These are phyloP conservation scores for Dasypogon diadema DNA, from an alignment of 2,888 invertebrate genomes.

Conservation along the genomic window DNA sequence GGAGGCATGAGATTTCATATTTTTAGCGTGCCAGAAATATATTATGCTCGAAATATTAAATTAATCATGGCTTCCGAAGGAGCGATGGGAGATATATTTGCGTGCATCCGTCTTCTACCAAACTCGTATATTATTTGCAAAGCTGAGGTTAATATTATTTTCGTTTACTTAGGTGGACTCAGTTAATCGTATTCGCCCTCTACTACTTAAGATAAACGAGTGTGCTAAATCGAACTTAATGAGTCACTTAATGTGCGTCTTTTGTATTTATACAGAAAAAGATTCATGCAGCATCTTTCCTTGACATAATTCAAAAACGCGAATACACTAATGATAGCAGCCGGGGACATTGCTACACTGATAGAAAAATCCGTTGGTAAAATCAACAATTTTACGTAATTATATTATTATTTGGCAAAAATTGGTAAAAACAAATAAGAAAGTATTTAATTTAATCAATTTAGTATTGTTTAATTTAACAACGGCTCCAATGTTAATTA, in stretches of 20 bases:
- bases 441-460: too few species aligned
- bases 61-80: slow-evolving; percentile 33
- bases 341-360: too few species aligned
- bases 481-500: too few species aligned
- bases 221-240: slow-evolving; percentile 36
- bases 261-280: background rate
- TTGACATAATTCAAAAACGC: slow-evolving; percentile 26
- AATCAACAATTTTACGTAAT: too few species aligned
- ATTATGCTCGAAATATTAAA: slow-evolving; percentile 13
- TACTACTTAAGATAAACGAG: background rate
- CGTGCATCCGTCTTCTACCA: slow-evolving; percentile 16
- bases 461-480: too few species aligned
- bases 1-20: slow-evolving; percentile 32
- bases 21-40: slow-evolving; percentile 36
- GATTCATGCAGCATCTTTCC: slow-evolving; percentile 31
- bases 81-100: slow-evolving; percentile 30
- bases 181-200: slow-evolving; percentile 6
- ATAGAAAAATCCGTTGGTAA: too few species aligned
- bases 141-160: slow-evolving; percentile 42
- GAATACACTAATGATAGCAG: slow-evolving; percentile 27
- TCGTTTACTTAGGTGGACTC: slow-evolving; percentile 39
- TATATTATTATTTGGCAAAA: too few species aligned
- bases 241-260: slow-evolving; percentile 42
- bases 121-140: background rate
- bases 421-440: too few species aligned